Percentiles rank a stretch among this genome's conserved stretches.
Evolutionary conservation across 2,888 invertebrate species (phyloP).

Genomic region (Halocaridina rubra): DNA sequence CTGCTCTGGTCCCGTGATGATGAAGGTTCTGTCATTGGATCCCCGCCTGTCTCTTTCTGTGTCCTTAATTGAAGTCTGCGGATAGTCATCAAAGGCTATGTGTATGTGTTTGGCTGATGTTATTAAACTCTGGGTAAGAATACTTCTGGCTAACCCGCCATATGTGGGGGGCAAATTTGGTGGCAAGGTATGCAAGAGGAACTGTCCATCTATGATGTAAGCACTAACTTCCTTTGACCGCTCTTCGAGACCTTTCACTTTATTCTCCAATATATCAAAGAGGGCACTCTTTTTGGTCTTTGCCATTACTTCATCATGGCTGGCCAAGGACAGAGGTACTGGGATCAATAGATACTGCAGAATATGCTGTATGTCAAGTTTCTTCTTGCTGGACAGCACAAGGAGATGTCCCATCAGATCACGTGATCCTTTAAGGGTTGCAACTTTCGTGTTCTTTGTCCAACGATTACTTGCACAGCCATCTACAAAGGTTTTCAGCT

Average conservation of each 20-base stretch:
- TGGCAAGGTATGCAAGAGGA: too few relatives aligned
- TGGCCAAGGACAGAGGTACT: too few relatives aligned
- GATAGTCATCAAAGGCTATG: background rate
- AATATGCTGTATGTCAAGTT: background rate
- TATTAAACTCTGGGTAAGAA: background rate
- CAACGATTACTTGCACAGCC: background rate
- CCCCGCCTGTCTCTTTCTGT: background rate
- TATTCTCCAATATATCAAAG: too few relatives aligned
- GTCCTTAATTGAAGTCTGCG: background rate
- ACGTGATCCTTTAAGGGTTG: too few relatives aligned
- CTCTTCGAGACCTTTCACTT: too few relatives aligned
- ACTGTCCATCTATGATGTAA: too few relatives aligned
- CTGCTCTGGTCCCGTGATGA: too few relatives aligned
- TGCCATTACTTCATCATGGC: too few relatives aligned
- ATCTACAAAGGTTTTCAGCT: background rate
- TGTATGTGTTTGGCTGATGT: background rate
- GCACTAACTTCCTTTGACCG: too few relatives aligned
- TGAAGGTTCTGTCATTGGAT: background rate
- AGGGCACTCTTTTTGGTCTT: too few relatives aligned
- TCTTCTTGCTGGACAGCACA: background rate
- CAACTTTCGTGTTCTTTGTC: background rate
- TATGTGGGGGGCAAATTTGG: background rate
- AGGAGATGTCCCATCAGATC: background rate
- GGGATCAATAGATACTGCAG: background rate
- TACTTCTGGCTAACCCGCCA: background rate